Evolutionary conservation across 2,797 vertebrate genomes (phyloP).

Genomic region (Lycodopsis pacificus): DNA sequence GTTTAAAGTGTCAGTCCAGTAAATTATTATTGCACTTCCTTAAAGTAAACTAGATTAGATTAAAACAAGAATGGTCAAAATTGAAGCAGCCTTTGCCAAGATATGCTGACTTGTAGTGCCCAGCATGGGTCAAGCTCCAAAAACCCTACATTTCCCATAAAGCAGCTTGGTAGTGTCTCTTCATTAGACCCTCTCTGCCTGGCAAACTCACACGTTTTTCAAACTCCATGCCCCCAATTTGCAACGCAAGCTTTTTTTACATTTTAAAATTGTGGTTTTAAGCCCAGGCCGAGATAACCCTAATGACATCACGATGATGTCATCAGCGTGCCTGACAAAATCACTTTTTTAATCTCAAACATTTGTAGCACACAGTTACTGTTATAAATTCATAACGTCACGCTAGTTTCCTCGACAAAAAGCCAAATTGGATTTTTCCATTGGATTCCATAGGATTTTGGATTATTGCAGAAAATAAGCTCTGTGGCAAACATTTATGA

Average conservation of each 20-base stretch:
- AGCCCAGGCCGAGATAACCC: neutral
- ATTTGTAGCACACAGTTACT: neutral
- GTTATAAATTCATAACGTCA: too few species aligned
- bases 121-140: slow-evolving; percentile 7
- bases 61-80: neutral
- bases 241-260: neutral
- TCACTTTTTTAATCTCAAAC: neutral
- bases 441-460: too few species aligned
- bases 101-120: neutral
- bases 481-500: too few species aligned
- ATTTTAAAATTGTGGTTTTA: neutral
- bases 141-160: neutral
- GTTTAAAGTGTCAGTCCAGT: neutral
- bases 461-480: too few species aligned
- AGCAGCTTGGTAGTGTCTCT: neutral
- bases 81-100: neutral
- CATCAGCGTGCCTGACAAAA: neutral
- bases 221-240: neutral
- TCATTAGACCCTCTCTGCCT: neutral
- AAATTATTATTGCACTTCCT: neutral
- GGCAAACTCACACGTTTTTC: neutral
- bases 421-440: too few species aligned
- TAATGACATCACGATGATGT: neutral
- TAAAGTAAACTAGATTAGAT: neutral
- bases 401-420: too few species aligned